A percentile compares a stretch with the other conserved stretches of the same genome.
Conservation (phyloP, 2,797 vertebrate genomes). For the Lophius americanus region DNA sequence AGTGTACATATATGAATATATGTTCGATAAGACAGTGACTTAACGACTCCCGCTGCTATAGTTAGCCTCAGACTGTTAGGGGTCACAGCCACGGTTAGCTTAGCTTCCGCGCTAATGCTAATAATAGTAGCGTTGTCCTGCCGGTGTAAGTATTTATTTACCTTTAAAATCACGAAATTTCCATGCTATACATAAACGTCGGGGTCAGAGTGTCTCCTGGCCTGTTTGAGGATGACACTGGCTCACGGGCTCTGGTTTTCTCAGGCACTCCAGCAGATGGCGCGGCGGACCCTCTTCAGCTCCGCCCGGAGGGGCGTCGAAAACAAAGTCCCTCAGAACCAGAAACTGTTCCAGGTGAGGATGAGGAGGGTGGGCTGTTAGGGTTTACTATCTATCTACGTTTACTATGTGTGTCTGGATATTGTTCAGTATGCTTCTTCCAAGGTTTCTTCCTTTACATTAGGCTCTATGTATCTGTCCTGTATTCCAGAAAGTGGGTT, state of each 20-base stretch:
- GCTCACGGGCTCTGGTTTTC: background rate
- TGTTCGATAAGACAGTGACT: rapidly evolving
- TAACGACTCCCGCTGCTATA: rapidly evolving
- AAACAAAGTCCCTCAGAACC: slow-evolving; percentile 87
- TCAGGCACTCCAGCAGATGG: slow-evolving; percentile 85
- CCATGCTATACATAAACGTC: too few species aligned
- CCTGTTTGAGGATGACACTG: background rate
- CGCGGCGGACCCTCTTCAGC: slow-evolving; percentile 84
- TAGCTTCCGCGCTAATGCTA: background rate
- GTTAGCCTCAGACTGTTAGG: background rate
- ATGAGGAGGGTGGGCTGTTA: background rate
- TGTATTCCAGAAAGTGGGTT: background rate
- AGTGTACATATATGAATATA: rapidly evolving
- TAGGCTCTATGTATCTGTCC: background rate
- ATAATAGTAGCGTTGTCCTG: too few species aligned
- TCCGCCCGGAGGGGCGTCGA: slow-evolving; percentile 79
- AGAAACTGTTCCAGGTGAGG: slow-evolving; percentile 92
- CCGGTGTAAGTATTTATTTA: too few species aligned
- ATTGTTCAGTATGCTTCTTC: too few species aligned
- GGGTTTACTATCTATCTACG: background rate
- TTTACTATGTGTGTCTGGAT: background rate
- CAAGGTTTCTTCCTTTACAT: too few species aligned
- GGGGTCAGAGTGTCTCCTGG: rapidly evolving
- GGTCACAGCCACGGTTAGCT: slow-evolving; percentile 55
- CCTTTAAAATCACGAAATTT: too few species aligned